Base-by-base conservation (phyloP, 2,113 vertebrate species). In the Anolis sagrei region DNA sequence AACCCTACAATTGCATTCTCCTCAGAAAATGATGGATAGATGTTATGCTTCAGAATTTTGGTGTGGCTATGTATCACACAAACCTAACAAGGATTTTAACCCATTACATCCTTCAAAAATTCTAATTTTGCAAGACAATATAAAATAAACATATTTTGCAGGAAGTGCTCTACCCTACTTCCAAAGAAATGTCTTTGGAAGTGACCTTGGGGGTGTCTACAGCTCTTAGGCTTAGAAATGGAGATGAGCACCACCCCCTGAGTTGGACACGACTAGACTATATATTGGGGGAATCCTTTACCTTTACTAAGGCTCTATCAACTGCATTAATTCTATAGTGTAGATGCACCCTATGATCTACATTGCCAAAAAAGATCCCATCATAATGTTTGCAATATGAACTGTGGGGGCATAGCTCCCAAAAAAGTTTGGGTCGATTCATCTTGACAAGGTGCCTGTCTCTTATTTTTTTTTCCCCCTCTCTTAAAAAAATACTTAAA, bases 1-100 rank as follows among this genome's bases (percentile, higher is more conserved):
- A 84, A 79, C 77, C 82, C 19, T 66, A 58, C n/a, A 81, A 51
- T 83, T 25, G 61, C 7, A 79, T 64, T 75, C 1, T 73, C 2
- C 21, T 82, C 84, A 66, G 21, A 80, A 88, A 92, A 72, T 69
- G 39, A 82, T 81, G 36, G 78, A 72, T 73, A 51, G 79, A 82
- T n/a, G 54, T 81, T 86, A 81, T 68, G 79, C 23, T 86, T 80
- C n/a, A 48, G 78, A 81, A 86, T 68, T 68, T 75, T 81, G 44
- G 29, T 86, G 32, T 27, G 34, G 6, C 21, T 72, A 27, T 68
- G 39, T 23, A 61, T 77, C 62, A 70, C n/a, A 81, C 75, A 66
- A 25, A 16, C 16, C 16, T 64, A 44, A 61, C 27, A 83, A 69
- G 48, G 19, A 14, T 69, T 86, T 69, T 69, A 69, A 69, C 72